Evolutionary conservation across 2,888 invertebrate genomes (phyloP).

Genomic region (Myathropa florea): DNA sequence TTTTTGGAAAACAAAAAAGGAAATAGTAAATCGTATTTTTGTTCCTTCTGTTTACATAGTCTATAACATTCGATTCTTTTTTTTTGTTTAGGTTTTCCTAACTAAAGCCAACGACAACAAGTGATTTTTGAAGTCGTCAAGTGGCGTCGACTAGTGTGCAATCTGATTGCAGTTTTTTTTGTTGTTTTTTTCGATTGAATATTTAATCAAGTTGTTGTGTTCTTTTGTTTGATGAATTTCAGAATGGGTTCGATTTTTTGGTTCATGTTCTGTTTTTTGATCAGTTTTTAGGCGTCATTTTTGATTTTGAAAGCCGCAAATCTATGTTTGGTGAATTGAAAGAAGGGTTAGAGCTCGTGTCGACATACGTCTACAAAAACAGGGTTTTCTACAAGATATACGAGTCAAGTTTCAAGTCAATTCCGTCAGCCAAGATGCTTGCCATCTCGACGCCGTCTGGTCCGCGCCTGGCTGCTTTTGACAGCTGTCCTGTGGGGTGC

Average conservation of each 20-base stretch:
- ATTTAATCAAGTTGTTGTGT: conserved; percentile 41
- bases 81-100: conserved; percentile 42
- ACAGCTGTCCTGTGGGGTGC: too few species aligned
- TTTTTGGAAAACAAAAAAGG: conserved; percentile 46
- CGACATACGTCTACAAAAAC: too few species aligned
- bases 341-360: not conserved
- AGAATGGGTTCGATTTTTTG: not conserved
- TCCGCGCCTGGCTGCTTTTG: too few species aligned
- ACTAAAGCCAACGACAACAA: conserved; percentile 67
- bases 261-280: not conserved
- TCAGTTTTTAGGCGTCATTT: not conserved
- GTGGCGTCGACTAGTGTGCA: conserved; percentile 26
- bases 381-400: too few species aligned
- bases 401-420: too few species aligned
- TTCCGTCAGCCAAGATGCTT: too few species aligned
- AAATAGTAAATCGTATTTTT: conserved; percentile 27
- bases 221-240: not conserved
- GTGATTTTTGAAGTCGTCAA: conserved; percentile 74
- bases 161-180: conserved; percentile 8
- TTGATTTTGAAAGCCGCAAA: not conserved
- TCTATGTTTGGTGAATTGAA: not conserved
- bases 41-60: not conserved
- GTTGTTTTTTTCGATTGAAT: conserved; percentile 8
- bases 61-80: not conserved
- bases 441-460: too few species aligned